A percentile compares a stretch with the other conserved stretches of the same genome.
Conservation (phyloP, 2,113 vertebrate genomes). For the Caloenas nicobarica region DNA sequence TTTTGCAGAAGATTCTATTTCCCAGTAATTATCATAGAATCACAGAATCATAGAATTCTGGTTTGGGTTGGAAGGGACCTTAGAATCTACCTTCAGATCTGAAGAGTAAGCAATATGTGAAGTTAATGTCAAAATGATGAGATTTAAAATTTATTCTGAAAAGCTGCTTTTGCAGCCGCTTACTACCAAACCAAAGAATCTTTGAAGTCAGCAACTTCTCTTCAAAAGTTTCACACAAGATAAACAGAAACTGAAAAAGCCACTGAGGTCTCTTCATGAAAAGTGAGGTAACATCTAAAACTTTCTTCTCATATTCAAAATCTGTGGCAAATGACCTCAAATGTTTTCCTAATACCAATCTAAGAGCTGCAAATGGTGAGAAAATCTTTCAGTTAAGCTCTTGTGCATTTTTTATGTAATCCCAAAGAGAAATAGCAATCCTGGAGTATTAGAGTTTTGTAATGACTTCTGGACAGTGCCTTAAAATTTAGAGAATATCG, state of each 20-base stretch:
- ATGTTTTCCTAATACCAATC: not conserved
- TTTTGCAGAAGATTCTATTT: not conserved
- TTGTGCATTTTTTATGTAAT: not conserved
- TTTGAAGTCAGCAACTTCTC: not conserved
- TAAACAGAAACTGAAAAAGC: not conserved
- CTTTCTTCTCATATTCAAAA: not conserved
- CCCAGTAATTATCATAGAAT: not conserved
- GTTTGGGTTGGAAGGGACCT: too few relatives aligned
- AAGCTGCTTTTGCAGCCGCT: not conserved
- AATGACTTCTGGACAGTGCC: not conserved
- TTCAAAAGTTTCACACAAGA: not conserved
- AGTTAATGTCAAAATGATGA: not conserved
- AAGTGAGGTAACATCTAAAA: not conserved
- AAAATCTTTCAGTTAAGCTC: not conserved
- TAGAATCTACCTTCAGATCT: not conserved
- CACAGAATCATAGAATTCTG: too few relatives aligned
- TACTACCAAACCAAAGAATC: not conserved
- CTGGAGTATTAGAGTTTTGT: not conserved
- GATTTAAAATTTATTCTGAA: not conserved
- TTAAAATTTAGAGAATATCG: not conserved
- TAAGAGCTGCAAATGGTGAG: not conserved
- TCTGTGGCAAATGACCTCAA: not conserved
- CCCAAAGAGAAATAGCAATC: not conserved
- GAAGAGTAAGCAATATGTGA: not conserved
- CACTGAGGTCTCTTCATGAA: not conserved